Base-by-base conservation (phyloP, 2,888 invertebrate species). In the Drosophila borborema region DNA sequence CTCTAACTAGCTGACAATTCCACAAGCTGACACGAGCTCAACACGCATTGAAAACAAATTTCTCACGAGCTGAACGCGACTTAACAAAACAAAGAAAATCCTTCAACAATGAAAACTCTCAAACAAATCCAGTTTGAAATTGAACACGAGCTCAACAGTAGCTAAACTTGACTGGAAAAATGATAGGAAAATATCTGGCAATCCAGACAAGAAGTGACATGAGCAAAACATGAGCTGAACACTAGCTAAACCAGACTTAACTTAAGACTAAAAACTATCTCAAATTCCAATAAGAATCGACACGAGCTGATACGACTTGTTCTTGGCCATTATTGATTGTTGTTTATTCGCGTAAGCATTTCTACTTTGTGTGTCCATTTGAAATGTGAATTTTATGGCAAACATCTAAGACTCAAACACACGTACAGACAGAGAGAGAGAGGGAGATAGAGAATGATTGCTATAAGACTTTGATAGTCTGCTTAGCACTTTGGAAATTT, bases 401-500 rank as follows among this genome's bases (percentile, higher is more conserved):
- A 23, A 71, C 31, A 34, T 10, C 65, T 23, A n/a, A 45, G 55
- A 61, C 56, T 36, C 20, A 55, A 12, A n/a, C 18, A 20, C 66
- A 41, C 41, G 14, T 18, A 16, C 14, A 46, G 3, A 7, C n/a
- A 9, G 48, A n/a, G 8, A 9, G 8, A 28, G 16, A 48, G 14
- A 1, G 23, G 8, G 14, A 23, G 16, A 16, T 16, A 2, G n/a
- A 45, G 18, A 68, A 41, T 62, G 62, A 28, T 34, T 40, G 56
- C 46, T 40, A 69, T 46, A 53, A 18, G 45, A 41, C 36, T 43
- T 71, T 54, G 43, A 72, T 71, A 23, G 71, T 59, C 41, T 40
- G 38, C 40, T 40, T 60, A 40, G 18, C 49, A 31, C 49, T 49
- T 60, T 40, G 59, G 28, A 9, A 40, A 48, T 69, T 66, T 59